Percentiles rank a stretch among this genome's conserved stretches.
These are phyloP conservation scores for Drosophila insularis DNA, from an alignment of 1,140 invertebrate genomes.

Conservation along the genomic window DNA sequence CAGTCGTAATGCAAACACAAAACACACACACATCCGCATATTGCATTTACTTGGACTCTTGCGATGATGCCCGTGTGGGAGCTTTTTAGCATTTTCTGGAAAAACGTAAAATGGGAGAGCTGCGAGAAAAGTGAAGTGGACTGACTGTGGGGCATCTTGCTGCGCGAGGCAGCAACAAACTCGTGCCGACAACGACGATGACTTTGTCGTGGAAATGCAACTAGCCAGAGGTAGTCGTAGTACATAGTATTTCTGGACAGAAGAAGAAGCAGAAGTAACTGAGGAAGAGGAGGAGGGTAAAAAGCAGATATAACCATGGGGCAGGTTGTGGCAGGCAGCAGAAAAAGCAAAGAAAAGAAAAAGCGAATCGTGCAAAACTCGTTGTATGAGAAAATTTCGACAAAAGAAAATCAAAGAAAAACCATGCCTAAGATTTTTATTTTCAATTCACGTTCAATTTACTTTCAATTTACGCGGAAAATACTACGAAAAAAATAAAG, in stretches of 20 bases:
- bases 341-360: conserved; percentile 34
- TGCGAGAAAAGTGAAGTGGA: background rate
- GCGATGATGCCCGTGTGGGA: conserved; percentile 34
- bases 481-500: conserved; percentile 57
- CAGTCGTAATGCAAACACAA: conserved; percentile 16
- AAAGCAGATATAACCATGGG: conserved; percentile 25
- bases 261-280: conserved; percentile 43
- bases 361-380: conserved; percentile 63
- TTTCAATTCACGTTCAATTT: conserved; percentile 62
- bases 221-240: conserved; percentile 44
- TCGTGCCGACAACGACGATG: conserved; percentile 6
- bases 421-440: conserved; percentile 33
- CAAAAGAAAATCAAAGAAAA: conserved; percentile 38
- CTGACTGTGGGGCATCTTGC: background rate
- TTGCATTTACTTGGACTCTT: conserved; percentile 47
- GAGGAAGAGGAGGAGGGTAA: background rate
- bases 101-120: conserved; percentile 6
- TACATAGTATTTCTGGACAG: conserved; percentile 63
- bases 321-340: conserved; percentile 58
- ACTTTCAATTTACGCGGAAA: conserved; percentile 78
- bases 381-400: conserved; percentile 57
- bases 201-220: conserved; percentile 51
- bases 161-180: conserved; percentile 6
- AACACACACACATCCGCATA: background rate
- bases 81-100: conserved; percentile 20